Evolutionary conservation across 2,113 vertebrate genomes (phyloP).

Genomic region (Psilopsiagon aymara): DNA sequence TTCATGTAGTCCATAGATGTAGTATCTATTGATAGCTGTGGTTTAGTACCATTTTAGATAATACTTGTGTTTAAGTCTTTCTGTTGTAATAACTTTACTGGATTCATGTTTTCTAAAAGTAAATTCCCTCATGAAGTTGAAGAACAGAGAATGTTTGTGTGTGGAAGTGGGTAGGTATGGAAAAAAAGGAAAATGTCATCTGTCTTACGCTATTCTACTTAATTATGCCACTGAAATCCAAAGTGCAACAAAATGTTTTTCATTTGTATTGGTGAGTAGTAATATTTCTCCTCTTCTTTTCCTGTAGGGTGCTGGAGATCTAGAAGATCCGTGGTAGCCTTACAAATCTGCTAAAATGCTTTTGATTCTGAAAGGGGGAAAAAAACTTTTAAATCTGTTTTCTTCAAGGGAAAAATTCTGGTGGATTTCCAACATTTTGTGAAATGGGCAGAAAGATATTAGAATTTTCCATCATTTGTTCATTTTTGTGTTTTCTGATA

Average conservation of each 20-base stretch:
- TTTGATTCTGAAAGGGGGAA: conserved; percentile 89
- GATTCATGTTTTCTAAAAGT: neutral
- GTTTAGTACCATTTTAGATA: neutral
- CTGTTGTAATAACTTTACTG: neutral
- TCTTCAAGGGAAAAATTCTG: conserved; percentile 83
- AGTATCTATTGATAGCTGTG: neutral
- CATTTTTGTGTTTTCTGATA: conserved; percentile 82
- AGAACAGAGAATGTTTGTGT: neutral
- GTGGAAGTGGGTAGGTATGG: neutral
- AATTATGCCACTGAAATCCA: conserved; percentile 65
- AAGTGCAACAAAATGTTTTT: conserved; percentile 51
- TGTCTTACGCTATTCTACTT: conserved; percentile 29
- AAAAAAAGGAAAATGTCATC: neutral
- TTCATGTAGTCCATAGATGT: neutral
- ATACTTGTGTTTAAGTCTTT: neutral
- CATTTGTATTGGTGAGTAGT: conserved; percentile 70
- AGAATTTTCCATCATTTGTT: conserved; percentile 86
- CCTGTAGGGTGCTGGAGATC: conserved; percentile 92
- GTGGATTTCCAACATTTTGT: conserved; percentile 86
- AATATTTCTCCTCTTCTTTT: conserved; percentile 81
- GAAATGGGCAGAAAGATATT: conserved; percentile 84
- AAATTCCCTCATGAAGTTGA: neutral
- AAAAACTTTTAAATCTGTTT: conserved; percentile 85
- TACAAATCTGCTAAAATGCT: conserved; percentile 84
- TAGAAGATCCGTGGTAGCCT: conserved; percentile 98